A percentile compares a stretch with the other conserved stretches of the same genome.
These are phyloP conservation scores for Saturnia japonica DNA, from an alignment of 2,888 invertebrate species.

Conservation along the genomic window DNA sequence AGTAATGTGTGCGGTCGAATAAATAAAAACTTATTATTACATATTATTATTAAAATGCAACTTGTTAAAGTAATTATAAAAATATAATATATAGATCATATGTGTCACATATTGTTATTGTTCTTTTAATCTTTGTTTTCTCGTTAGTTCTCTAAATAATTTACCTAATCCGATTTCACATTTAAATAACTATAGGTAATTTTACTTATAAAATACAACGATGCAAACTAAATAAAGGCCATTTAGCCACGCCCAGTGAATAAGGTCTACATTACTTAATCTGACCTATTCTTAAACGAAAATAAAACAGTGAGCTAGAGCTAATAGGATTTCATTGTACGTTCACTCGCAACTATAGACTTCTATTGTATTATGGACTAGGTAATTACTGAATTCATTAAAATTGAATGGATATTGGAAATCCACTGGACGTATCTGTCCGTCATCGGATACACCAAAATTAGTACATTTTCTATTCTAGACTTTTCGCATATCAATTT, in stretches of 20 bases:
- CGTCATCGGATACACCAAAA: background rate
- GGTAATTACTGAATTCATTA: slow-evolving; percentile 11
- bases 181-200: background rate
- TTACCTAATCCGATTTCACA: background rate
- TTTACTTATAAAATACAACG: background rate
- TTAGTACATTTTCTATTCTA: background rate
- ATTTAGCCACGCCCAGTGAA: background rate
- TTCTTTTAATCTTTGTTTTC: no score
- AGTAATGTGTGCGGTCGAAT: no score
- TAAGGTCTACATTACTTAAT: background rate
- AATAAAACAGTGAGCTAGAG: slow-evolving; percentile 6
- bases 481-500: background rate
- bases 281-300: slow-evolving; percentile 9
- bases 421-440: slow-evolving; percentile 10
- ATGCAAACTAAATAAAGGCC: background rate
- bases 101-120: no score
- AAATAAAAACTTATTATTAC: no score
- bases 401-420: slow-evolving; percentile 7
- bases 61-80: no score
- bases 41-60: no score
- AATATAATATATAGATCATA: no score
- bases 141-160: background rate
- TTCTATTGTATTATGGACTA: slow-evolving; percentile 11
- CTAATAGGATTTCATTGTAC: slow-evolving; percentile 16
- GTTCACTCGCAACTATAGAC: slow-evolving; percentile 3